phyloP scores from a whole-genome alignment of 2,888 invertebrate species.

The Sarcophaga subvicina region DNA sequence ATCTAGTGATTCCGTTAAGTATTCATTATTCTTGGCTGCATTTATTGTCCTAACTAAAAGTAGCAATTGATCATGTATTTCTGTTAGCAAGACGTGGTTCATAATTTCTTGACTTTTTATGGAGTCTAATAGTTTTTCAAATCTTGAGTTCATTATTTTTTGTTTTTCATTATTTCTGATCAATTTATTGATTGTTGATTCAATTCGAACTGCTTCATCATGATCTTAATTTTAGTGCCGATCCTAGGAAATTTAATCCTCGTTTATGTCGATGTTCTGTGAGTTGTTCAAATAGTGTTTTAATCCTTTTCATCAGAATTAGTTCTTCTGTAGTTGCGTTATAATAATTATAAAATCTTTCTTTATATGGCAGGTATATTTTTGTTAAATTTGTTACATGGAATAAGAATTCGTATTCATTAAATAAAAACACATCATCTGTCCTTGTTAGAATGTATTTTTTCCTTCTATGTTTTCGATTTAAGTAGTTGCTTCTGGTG shows the following conservation, averaged over 20 bases:
- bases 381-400: no score
- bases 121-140: conserved; percentile 13
- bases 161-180: conserved; percentile 13
- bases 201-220: no score
- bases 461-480: no score
- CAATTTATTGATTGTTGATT: conserved; percentile 13
- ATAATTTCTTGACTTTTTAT: conserved; percentile 7
- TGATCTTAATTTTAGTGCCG: no score
- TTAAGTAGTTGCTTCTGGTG: background rate
- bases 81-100: background rate
- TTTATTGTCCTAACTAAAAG: no score
- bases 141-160: background rate
- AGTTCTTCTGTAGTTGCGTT: conserved; percentile 9
- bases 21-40: no score
- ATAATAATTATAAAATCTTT: conserved; percentile 25
- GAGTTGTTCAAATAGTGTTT: background rate
- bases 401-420: no score
- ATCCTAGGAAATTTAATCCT: no score
- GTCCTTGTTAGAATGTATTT: no score
- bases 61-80: background rate
- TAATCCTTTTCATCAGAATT: background rate
- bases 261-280: no score
- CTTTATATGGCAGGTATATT: background rate
- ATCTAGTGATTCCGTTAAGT: no score
- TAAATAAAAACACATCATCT: no score